Conservation (phyloP, 2,888 invertebrate genomes). For the Diabrotica balteata region DNA sequence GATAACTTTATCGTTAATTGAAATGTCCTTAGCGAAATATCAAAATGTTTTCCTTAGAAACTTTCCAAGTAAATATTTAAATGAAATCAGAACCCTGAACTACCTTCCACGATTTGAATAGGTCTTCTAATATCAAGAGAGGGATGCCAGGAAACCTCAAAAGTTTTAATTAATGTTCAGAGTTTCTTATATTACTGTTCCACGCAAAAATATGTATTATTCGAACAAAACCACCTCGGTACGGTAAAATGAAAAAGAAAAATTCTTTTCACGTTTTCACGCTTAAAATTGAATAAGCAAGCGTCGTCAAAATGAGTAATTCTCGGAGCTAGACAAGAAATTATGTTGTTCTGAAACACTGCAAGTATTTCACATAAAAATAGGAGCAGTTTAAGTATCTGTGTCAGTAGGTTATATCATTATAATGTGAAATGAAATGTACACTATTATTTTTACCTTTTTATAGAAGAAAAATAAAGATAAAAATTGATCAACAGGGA, state of each 20-base stretch:
- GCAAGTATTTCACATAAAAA: too few relatives aligned
- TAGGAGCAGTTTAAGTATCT: too few relatives aligned
- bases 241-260: conserved; percentile 4
- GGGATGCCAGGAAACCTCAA: conserved; percentile 17
- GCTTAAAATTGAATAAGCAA: not conserved
- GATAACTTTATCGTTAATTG: not conserved
- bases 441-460: too few relatives aligned
- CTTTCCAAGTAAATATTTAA: conserved; percentile 12
- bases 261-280: conserved; percentile 6
- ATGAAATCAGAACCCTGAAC: conserved; percentile 9
- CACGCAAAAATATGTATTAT: conserved; percentile 18
- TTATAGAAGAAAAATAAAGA: too few relatives aligned
- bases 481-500: too few relatives aligned
- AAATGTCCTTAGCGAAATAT: not conserved
- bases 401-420: too few relatives aligned
- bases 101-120: conserved; percentile 14
- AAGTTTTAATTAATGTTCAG: conserved; percentile 24
- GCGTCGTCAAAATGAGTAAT: not conserved
- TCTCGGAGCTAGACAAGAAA: not conserved
- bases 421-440: too few relatives aligned
- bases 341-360: too few relatives aligned
- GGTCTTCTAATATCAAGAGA: conserved; percentile 16
- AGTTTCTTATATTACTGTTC: conserved; percentile 18
- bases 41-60: conserved; percentile 5
- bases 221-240: conserved; percentile 7